A percentile compares a stretch with the other conserved stretches of the same genome.
phyloP scores from a whole-genome alignment of 2,888 invertebrate species.

The Dione vanillae region DNA sequence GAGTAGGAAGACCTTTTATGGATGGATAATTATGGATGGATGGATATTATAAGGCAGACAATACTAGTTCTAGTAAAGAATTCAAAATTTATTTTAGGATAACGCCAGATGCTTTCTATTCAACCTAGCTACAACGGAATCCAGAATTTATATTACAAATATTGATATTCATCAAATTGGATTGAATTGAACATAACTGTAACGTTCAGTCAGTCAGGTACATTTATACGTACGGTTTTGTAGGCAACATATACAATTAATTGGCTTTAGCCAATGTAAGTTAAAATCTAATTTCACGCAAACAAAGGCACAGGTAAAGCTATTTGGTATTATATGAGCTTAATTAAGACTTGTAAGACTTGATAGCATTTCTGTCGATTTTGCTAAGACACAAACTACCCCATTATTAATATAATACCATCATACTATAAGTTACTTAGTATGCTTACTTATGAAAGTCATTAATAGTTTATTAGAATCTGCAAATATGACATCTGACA shows the following conservation, averaged over 20 bases:
- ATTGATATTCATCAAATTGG: no score
- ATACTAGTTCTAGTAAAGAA: no score
- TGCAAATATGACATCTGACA: constrained; percentile 1
- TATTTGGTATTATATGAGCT: no score
- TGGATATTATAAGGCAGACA: no score
- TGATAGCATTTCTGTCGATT: neutral
- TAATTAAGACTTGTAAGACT: neutral
- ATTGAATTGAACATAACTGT: no score
- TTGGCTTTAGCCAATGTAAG: neutral
- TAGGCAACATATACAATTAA: neutral
- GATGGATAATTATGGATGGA: no score
- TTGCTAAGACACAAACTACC: neutral
- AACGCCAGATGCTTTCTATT: no score
- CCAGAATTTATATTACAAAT: no score
- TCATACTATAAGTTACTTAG: neutral
- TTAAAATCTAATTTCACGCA: neutral
- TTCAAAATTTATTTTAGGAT: no score
- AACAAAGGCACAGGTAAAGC: neutral
- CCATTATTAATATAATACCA: neutral
- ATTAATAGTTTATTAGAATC: neutral
- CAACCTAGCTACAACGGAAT: no score
- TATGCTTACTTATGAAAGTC: constrained; percentile 7
- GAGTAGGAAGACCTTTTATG: neutral
- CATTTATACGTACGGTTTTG: neutral
- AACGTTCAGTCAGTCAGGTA: neutral